Evolutionary conservation across 2,113 vertebrate species (phyloP).

Genomic region (Sus scrofa): DNA sequence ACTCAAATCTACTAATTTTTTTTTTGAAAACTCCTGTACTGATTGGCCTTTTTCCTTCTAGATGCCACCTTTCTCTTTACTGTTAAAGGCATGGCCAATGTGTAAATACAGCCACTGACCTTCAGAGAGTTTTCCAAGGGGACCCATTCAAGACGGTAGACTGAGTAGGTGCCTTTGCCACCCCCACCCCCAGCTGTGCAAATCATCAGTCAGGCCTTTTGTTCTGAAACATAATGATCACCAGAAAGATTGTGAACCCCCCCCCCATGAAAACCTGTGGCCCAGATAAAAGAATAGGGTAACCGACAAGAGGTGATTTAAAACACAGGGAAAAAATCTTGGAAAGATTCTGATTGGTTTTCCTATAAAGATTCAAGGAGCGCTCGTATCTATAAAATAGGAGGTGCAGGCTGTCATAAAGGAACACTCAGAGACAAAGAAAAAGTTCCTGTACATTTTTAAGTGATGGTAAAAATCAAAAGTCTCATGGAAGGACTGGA

Average conservation of each 20-base stretch:
- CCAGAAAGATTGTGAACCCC: background rate
- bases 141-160: background rate
- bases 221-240: slow-evolving; percentile 33
- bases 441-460: background rate
- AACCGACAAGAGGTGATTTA: slow-evolving; percentile 4
- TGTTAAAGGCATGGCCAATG: background rate
- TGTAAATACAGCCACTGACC: background rate
- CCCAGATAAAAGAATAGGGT: background rate
- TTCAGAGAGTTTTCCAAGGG: background rate
- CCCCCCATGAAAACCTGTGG: background rate
- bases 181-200: background rate
- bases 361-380: background rate
- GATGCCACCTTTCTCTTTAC: background rate
- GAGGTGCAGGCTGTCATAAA: background rate
- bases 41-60: background rate
- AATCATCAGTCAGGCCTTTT: background rate
- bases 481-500: background rate
- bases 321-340: background rate
- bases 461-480: background rate
- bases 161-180: background rate
- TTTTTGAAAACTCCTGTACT: background rate
- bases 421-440: background rate
- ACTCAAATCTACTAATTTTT: background rate
- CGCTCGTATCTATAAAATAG: background rate
- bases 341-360: background rate